phyloP scores from a whole-genome alignment of 53 echinoderm and acorn worm genomes.

The Mesocentrotus franciscanus region DNA sequence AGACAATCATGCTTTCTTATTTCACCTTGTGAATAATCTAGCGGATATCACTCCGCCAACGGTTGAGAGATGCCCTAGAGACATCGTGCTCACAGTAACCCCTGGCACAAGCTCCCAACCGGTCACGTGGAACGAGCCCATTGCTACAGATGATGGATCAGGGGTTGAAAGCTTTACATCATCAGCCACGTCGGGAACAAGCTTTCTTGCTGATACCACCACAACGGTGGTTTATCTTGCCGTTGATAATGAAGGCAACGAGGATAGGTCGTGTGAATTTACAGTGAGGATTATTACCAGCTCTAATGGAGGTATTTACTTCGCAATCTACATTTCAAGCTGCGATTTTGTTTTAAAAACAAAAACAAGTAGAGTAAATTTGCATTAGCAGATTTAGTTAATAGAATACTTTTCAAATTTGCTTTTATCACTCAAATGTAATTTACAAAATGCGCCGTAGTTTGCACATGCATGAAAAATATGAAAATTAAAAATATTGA shows the following conservation, averaged over 20 bases:
- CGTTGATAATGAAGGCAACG: slow-evolving; percentile 22
- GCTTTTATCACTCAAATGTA: background rate
- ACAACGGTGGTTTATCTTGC: slow-evolving; percentile 41
- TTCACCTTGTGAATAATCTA: background rate
- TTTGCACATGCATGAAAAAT: background rate
- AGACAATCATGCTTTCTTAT: background rate
- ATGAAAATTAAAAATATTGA: too few relatives aligned
- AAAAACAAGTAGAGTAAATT: too few relatives aligned
- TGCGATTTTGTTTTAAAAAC: too few relatives aligned
- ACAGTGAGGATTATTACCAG: background rate
- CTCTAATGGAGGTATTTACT: background rate
- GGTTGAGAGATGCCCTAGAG: background rate
- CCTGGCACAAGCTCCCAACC: background rate
- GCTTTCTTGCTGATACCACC: background rate
- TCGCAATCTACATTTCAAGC: too few relatives aligned
- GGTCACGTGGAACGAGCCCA: slow-evolving; percentile 18
- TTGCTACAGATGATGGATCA: slow-evolving; percentile 13
- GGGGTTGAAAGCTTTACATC: background rate
- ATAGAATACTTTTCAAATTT: background rate
- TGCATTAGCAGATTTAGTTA: too few relatives aligned
- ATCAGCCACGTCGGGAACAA: background rate
- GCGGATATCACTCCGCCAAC: slow-evolving; percentile 39
- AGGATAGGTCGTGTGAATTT: slow-evolving; percentile 40
- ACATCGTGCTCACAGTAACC: background rate
- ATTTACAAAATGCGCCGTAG: background rate